Base-by-base conservation (phyloP, 2,797 vertebrate species). In the Cossypha niveicapilla region DNA sequence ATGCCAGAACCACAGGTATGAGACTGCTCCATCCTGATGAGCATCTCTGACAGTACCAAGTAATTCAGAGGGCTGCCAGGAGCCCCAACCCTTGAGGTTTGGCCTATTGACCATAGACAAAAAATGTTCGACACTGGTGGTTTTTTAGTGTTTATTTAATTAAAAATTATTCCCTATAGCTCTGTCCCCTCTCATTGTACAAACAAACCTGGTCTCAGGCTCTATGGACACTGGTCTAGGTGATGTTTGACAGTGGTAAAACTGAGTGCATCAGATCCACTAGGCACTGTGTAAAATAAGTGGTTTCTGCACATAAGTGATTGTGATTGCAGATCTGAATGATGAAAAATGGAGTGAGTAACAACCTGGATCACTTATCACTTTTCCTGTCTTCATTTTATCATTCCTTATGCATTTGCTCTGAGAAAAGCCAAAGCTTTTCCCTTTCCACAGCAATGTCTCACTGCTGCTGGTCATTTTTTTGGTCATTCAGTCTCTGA, bases 291-390 rank as follows among this genome's bases (percentile, higher is more conserved):
- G 16, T 42, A 47, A 77, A 88, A 80, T 73, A 78, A 84, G 45
- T 51, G 39, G 23, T 47, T 83, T 91, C 42, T 88, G 54, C 65
- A 37, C 4, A 0, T 70, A 83, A 87, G 50, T 82, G 62, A 47
- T 41, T 37, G 16, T 92, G 74, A 65, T 51, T 82, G 37, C 65
- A 37, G 83, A 50, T 23, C 30, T 61, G 80, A 71, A 92, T 87
- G 86, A 88, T 86, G 85, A 93, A 73, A 94, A 86, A 94, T 50
- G 37, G 25, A 56, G 73, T 90, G 83, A 93, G 62, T 67, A 89
- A 47, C 42, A 86, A 67, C 32, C 25, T 87, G 74, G 68, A 79
- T 90, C 88, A 80, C 53, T 61, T 57, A 39, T 60, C 22, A 51
- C 70, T 66, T 87, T 73, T 66, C 21, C 67, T 74, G n/a, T 67